Base-by-base conservation (phyloP, 2,888 invertebrate genomes). In the Mesorhabditis belari region DNA sequence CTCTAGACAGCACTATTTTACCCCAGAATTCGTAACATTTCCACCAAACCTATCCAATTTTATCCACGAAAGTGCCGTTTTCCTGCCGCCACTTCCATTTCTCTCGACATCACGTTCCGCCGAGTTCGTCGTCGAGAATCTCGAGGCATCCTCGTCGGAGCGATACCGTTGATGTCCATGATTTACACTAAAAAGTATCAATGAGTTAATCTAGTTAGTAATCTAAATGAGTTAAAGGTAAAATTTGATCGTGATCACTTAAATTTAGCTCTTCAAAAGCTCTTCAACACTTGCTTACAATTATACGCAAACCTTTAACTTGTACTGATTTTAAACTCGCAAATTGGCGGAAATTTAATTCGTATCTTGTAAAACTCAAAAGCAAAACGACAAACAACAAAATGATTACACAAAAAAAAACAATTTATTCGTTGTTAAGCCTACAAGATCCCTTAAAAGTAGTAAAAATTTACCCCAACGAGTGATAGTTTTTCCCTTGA, bases 121-220 rank as follows among this genome's bases (percentile, higher is more conserved):
- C 5, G 28, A 23, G 19, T 26, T 25, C 17, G 55, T 12, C 6
- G 25, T 17, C 25, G n/a, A 51, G 1, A 49, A 25, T 6, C 25
- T 19, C 17, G 57, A 59, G 49, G 67, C 64, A 49, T 70, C 72
- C 52, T 76, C 77, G 61, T 77, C 77, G 4, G 75, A 74, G 57
- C 76, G 76, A 57, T 76, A 71, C n/a, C 77, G 67, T 59, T 76
- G 74, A 59, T 77, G 77, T 17, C 77, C 76, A 35, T 73, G 68
- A 5, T 58, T 53, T 6, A 66, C 52, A 25, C 65, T 65, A 52
- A 50, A 28, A 21, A 25, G n/a, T 21, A 9, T 23, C 5, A 29
- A n/a, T n/a, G n/a, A n/a, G n/a, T n/a, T n/a, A n/a, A n/a, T n/a
- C n/a, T n/a, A n/a, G n/a, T n/a, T n/a, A n/a, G n/a, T n/a, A n/a